phyloP scores from a whole-genome alignment of 2,888 invertebrate species.

The Eupithecia exiguata region DNA sequence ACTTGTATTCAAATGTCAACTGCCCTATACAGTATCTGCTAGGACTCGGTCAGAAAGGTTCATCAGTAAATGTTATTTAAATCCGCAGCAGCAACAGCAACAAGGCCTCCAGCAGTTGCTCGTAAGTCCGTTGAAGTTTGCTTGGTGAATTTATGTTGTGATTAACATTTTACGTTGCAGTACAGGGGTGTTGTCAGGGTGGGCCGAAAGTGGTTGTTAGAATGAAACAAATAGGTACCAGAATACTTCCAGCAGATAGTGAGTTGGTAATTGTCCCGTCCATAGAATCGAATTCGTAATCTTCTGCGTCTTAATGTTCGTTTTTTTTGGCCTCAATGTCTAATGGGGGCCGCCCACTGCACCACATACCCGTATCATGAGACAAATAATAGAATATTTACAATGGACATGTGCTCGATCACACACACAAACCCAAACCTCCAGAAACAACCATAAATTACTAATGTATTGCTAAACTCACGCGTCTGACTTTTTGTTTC shows the following conservation, averaged over 20 bases:
- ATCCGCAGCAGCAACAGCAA: conserved; percentile 92
- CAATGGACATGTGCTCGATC: background rate
- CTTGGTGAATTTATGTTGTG: conserved; percentile 74
- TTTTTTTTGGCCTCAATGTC: background rate
- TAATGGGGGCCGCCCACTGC: background rate
- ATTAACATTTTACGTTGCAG: conserved; percentile 64
- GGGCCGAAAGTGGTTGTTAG: background rate
- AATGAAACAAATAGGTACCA: background rate
- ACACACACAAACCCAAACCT: background rate
- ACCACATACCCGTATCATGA: background rate
- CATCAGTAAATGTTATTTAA: conserved; percentile 32
- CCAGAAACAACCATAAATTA: background rate
- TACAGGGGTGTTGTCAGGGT: conserved; percentile 51
- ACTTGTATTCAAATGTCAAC: background rate
- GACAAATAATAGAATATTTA: background rate
- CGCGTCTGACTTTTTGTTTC: background rate
- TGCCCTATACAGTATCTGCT: background rate
- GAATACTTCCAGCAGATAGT: background rate
- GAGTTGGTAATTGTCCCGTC: background rate
- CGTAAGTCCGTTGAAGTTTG: conserved; percentile 87
- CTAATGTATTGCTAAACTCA: background rate
- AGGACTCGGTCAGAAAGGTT: conserved; percentile 10
- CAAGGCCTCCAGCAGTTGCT: conserved; percentile 95
- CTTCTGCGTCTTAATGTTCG: background rate
- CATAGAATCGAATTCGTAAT: background rate